phyloP scores from a whole-genome alignment of 2,113 vertebrate species.

The Myotis davidii region DNA sequence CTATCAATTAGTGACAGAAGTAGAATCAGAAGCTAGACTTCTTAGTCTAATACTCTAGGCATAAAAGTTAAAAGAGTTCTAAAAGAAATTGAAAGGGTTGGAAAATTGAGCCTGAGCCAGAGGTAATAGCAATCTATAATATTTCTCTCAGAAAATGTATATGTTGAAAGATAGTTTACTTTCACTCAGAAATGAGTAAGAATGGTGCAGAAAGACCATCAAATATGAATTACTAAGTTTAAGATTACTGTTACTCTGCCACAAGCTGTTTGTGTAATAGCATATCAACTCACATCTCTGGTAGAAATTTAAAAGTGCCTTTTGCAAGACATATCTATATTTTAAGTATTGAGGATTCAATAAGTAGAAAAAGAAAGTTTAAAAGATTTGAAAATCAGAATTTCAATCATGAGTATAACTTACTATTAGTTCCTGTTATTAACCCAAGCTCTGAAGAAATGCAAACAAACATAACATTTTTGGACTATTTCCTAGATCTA shows the following conservation, averaged over 20 bases:
- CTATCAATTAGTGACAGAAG: not conserved
- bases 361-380: slow-evolving; percentile 11
- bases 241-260: not conserved
- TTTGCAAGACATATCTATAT: not conserved
- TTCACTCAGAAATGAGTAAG: not conserved
- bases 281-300: not conserved
- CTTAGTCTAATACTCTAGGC: not conserved
- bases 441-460: slow-evolving; percentile 3
- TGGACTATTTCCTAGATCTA: not conserved
- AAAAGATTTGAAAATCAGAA: slow-evolving; percentile 4
- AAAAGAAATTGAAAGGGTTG: not conserved
- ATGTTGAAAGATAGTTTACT: not conserved
- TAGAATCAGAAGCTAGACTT: slow-evolving; percentile 13
- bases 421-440: slow-evolving; percentile 10
- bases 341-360: not conserved
- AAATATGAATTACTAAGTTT: not conserved
- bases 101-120: not conserved
- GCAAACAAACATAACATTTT: not conserved
- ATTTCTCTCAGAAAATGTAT: not conserved
- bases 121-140: not conserved
- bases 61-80: slow-evolving; percentile 12
- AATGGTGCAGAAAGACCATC: not conserved
- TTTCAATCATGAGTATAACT: slow-evolving; percentile 3
- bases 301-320: slow-evolving; percentile 15
- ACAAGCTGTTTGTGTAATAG: not conserved